Evolutionary conservation across 2,113 vertebrate genomes (phyloP).

Genomic region (Platichthys flesus): DNA sequence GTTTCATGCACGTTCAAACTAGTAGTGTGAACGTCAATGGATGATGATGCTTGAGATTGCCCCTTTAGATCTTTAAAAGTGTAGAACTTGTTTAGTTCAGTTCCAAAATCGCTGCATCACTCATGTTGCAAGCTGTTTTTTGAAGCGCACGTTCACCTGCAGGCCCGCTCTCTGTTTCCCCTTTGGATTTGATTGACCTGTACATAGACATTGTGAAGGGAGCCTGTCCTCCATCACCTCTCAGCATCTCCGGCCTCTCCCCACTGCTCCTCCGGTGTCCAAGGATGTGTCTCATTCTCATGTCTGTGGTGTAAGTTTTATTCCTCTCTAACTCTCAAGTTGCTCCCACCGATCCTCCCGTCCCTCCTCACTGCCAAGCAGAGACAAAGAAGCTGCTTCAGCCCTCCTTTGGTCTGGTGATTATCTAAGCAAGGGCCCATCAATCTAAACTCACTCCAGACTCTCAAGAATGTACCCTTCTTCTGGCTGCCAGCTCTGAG

Average conservation of each 20-base stretch:
- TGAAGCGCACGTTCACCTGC: constrained; percentile 33
- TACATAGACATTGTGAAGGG: constrained; percentile 30
- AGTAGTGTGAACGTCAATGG: not conserved
- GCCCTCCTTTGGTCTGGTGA: constrained; percentile 72
- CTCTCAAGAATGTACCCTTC: constrained; percentile 70
- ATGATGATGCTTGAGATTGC: not conserved
- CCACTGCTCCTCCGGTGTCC: constrained; percentile 47
- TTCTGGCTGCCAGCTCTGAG: constrained; percentile 53
- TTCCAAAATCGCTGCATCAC: constrained; percentile 16
- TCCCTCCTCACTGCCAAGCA: constrained; percentile 65
- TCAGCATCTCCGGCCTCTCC: constrained; percentile 8
- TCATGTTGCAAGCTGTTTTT: constrained; percentile 13
- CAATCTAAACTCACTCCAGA: constrained; percentile 70
- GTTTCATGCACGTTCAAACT: no score
- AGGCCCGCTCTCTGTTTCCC: constrained; percentile 24
- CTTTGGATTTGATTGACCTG: constrained; percentile 59
- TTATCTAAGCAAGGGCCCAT: constrained; percentile 74
- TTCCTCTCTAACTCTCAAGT: constrained; percentile 70
- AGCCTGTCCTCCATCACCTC: constrained; percentile 49
- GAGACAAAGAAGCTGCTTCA: constrained; percentile 78
- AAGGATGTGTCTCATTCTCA: constrained; percentile 72
- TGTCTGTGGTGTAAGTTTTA: constrained; percentile 74
- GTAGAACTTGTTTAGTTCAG: not conserved
- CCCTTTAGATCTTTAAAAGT: not conserved
- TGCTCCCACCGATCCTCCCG: constrained; percentile 69